Evolutionary conservation across 2,113 vertebrate genomes (phyloP).

Genomic region (Athene cunicularia): DNA sequence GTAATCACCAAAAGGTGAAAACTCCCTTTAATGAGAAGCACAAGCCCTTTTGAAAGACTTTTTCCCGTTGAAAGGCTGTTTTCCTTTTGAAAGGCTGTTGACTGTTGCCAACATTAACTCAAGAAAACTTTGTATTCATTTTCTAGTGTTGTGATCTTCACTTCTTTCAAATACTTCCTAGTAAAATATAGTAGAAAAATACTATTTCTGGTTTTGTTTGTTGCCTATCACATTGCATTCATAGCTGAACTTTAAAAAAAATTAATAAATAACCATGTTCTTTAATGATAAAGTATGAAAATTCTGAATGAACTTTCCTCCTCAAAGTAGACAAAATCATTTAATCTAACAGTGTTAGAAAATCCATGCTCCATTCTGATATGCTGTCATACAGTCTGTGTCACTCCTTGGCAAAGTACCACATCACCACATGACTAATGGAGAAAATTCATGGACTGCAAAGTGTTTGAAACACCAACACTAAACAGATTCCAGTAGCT

Average conservation of each 20-base stretch:
- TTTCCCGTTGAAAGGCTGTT: no score
- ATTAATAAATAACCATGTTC: conserved; percentile 23
- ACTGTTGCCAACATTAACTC: not conserved
- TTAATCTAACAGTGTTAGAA: conserved; percentile 52
- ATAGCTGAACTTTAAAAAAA: not conserved
- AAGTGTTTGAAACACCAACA: conserved; percentile 47
- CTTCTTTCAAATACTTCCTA: not conserved
- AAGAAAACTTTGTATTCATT: not conserved
- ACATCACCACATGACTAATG: conserved; percentile 43
- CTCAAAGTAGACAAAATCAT: conserved; percentile 62
- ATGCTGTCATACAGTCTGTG: conserved; percentile 16
- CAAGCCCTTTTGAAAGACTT: not conserved
- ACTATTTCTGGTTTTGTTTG: not conserved
- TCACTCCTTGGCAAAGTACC: conserved; percentile 32
- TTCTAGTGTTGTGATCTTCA: not conserved
- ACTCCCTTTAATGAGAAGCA: not conserved
- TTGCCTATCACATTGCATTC: not conserved
- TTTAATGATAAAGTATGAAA: conserved; percentile 53
- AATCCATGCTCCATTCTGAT: conserved; percentile 46
- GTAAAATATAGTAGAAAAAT: not conserved
- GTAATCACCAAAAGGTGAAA: not conserved
- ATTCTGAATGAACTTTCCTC: conserved; percentile 59
- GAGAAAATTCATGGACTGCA: conserved; percentile 37
- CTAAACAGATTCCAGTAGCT: conserved; percentile 29
- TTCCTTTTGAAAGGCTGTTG: no score